These are phyloP conservation scores for Coluber constrictor DNA, from an alignment of 2,797 vertebrate genomes.

Conservation along the genomic window DNA sequence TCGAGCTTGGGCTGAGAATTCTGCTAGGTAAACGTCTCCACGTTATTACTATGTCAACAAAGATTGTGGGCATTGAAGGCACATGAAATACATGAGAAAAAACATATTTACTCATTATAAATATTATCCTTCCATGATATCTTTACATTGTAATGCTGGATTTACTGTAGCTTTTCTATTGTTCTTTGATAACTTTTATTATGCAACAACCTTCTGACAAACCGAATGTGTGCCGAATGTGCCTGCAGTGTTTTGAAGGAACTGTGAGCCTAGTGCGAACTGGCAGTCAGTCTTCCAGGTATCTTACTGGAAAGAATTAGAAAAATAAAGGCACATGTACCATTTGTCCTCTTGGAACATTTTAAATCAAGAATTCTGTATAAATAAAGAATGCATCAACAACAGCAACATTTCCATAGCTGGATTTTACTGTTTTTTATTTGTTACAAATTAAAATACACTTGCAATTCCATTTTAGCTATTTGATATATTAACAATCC, in stretches of 20 bases:
- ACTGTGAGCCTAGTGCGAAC: conserved; percentile 48
- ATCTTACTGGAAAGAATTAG: conserved; percentile 4
- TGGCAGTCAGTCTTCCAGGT: conserved; percentile 56
- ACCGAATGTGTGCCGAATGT: conserved; percentile 55
- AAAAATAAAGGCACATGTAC: neutral
- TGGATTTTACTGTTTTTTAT: neutral
- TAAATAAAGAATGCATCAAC: neutral
- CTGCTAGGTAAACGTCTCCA: neutral
- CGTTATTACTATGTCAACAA: neutral
- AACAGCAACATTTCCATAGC: neutral
- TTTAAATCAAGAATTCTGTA: neutral
- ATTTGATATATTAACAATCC: neutral
- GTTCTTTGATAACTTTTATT: conserved; percentile 33
- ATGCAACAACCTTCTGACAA: conserved; percentile 50
- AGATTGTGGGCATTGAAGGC: neutral
- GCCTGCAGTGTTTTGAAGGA: conserved; percentile 50
- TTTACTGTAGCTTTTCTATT: conserved; percentile 37
- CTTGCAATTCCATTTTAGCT: neutral
- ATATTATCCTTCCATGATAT: conserved; percentile 13
- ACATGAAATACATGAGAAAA: neutral
- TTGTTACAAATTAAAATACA: neutral
- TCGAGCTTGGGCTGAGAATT: neutral
- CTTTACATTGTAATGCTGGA: conserved; percentile 26
- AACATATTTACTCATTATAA: neutral
- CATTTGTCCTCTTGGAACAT: neutral